Evolutionary conservation across 2,888 invertebrate species (phyloP), one percentile per base, ranked within the genome.

Genomic region (Pyralis farinalis): DNA sequence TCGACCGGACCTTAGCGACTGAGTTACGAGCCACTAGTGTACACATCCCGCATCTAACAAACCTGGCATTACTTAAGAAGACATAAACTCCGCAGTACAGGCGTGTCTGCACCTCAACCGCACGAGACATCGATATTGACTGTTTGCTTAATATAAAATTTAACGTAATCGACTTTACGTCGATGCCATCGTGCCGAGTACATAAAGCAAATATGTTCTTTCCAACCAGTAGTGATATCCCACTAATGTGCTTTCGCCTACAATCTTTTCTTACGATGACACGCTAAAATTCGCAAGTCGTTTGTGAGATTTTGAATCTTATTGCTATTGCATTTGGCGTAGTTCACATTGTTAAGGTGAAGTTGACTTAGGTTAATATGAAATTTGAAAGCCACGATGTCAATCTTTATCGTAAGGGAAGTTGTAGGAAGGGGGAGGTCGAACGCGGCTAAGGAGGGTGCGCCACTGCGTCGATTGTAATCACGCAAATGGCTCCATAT

Each of bases 401-500:
- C 87, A 86, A 87, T 87, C 86, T 87, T 86, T 88, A 86, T 83
- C 82, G 86, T 73, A 78, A 82, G 80, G 86, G 81, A 86, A 85
- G 82, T 82, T 73, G 75, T 74, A 68, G 69, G 67, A 58, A 71
- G 75, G 79, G 72, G 73, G 70, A 71, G 72, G 71, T 67, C 55
- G 57, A 55, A 49, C 59, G 55, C 55, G 57, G 61, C 57, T 59
- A 59, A 65, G 70, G 67, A 82, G 85, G 86, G 86, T 75, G 85
- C 82, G 86, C 70, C 79, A 61, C 73, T 80, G 80, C 82, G 84
- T 84, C 86, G 83, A 84, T 84, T 84, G 81, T 85, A 87, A 88
- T 88, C 85, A 86, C 83, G 84, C 84, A 86, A 88, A 87, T 88
- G 87, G 84, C 67, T 80, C 71, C 79, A 77, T 80, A 84, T 85